These are phyloP conservation scores for Spinibarbus caldwelli DNA, from an alignment of 2,797 vertebrate genomes.

Conservation along the genomic window DNA sequence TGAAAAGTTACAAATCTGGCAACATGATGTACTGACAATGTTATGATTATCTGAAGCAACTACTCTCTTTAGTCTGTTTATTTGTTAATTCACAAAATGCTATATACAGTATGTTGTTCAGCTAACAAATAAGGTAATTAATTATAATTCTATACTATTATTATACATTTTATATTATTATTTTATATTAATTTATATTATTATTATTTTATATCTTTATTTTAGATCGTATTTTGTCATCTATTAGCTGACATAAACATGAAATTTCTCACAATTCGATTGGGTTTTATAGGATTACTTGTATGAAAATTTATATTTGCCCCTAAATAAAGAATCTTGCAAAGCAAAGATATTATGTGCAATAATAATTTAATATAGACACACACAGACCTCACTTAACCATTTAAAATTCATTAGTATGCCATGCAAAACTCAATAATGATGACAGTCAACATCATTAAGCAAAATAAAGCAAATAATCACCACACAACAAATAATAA, in stretches of 20 bases:
- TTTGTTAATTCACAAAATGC: neutral
- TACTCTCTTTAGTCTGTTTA: neutral
- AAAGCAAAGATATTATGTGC: neutral
- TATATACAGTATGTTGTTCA: neutral
- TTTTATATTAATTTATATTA: neutral
- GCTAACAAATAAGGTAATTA: neutral
- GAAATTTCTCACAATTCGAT: neutral
- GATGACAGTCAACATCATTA: neutral
- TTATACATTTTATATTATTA: neutral
- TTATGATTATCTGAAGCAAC: too few species aligned
- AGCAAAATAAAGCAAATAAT: neutral
- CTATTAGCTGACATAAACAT: neutral
- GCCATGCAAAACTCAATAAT: neutral
- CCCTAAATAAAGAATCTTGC: neutral
- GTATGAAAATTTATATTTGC: neutral
- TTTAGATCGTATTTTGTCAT: neutral
- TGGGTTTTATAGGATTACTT: neutral
- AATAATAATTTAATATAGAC: neutral
- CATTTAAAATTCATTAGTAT: neutral
- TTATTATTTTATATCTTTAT: too few species aligned
- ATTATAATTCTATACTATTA: neutral
- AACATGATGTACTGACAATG: neutral
- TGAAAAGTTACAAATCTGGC: neutral
- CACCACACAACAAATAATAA: neutral
- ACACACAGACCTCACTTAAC: neutral